These are phyloP conservation scores for Leptopilina myrica DNA, from an alignment of 2,888 invertebrate genomes.

Conservation along the genomic window DNA sequence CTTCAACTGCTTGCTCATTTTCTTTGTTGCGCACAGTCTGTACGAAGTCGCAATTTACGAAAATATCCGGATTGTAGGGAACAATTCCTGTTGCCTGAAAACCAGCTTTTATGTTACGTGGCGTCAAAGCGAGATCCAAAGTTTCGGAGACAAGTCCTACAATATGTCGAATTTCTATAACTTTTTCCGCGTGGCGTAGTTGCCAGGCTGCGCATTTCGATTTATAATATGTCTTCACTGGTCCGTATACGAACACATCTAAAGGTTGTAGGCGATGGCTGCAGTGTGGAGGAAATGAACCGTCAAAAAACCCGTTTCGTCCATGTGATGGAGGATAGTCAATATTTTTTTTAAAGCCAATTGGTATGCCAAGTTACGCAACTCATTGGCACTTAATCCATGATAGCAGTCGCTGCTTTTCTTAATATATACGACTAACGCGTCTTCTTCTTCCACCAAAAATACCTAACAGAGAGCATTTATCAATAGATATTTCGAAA, in stretches of 20 bases:
- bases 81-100: conserved; percentile 48
- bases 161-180: conserved; percentile 51
- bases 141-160: background rate
- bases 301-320: no score
- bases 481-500: no score
- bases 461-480: no score
- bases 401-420: no score
- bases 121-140: conserved; percentile 37
- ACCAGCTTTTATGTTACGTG: conserved; percentile 23
- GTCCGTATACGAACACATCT: conserved; percentile 36
- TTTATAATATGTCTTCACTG: conserved; percentile 36
- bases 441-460: no score
- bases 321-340: no score
- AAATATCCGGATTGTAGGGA: conserved; percentile 52
- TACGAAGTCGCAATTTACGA: conserved; percentile 51
- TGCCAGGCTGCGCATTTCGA: conserved; percentile 31
- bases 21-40: background rate
- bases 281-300: no score
- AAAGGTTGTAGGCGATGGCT: conserved; percentile 41
- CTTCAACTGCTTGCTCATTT: no score
- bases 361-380: no score
- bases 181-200: conserved; percentile 14
- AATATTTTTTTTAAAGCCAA: no score
- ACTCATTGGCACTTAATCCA: no score
- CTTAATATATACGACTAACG: no score